Base-by-base conservation (phyloP, 1,140 invertebrate genomes). In the Zophobas morio region DNA sequence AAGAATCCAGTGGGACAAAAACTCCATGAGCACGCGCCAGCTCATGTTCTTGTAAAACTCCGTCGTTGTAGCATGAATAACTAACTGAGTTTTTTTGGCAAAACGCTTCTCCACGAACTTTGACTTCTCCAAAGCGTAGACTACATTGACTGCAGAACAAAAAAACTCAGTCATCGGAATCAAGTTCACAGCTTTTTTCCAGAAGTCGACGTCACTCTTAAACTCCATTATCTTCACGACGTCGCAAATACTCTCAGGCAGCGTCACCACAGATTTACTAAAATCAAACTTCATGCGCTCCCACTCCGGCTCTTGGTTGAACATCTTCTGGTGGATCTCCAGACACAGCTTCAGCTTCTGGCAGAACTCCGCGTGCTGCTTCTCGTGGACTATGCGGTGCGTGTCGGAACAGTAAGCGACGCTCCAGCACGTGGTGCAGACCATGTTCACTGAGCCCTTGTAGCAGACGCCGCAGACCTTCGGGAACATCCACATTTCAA, bases 51-150 rank as follows among this genome's bases (percentile, higher is more conserved):
- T 83, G 57, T 80, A 78, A 72, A 56, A 70, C 32, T 79, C 78
- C 32, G 83, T 81, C 56, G 84, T 84, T n/a, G 84, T 81, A 66
- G 85, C 77, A 77, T 85, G 84, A 42, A 86, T 76, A n/a, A 76
- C 80, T 35, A 84, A 76, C 34, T 76, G 49, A 20, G 77, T 36
- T 53, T 82, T 76, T 39, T 37, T 49, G 20, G 73, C 42, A 37
- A 42, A 79, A 35, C 54, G 57, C 66, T 81, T 73, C 37, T 46
- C 63, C 34, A 84, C 42, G 1, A 82, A 37, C 5, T 73, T 74
- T 35, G 66, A 74, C 60, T 80, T 70, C 70, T 80, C 71, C 60
- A 85, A 60, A 5, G 80, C 81, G 79, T 84, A 78, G 6, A 86
- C 73, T 36, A 86, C 71, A 40, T 80, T 83, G 40, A 82, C 70